phyloP scores from a whole-genome alignment of 2,797 vertebrate genomes.

The Gambelia wislizenii region DNA sequence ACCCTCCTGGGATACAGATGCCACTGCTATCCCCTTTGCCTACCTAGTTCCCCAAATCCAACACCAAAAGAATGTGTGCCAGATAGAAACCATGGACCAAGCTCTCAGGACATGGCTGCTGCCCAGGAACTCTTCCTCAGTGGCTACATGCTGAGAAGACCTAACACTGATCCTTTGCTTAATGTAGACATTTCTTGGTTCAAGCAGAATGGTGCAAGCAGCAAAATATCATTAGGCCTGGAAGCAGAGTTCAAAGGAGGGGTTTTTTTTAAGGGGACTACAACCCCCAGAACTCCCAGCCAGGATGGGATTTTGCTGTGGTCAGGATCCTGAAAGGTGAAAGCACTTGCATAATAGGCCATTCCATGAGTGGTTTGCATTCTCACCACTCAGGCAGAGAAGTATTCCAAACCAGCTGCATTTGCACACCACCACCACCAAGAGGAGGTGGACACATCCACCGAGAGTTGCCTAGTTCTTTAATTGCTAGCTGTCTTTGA shows the following conservation, averaged over 20 bases:
- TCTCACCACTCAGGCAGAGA: too few species aligned
- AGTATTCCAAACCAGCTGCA: too few species aligned
- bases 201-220: not conserved
- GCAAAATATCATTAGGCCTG: not conserved
- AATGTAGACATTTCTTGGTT: not conserved
- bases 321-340: too few species aligned
- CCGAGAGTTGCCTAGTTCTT: too few species aligned
- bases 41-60: not conserved
- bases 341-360: too few species aligned
- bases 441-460: too few species aligned
- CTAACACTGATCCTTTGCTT: not conserved
- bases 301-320: not conserved
- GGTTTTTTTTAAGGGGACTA: not conserved
- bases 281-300: not conserved
- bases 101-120: not conserved
- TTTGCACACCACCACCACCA: too few species aligned
- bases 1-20: not conserved
- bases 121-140: not conserved
- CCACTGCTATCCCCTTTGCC: not conserved
- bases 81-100: not conserved
- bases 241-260: not conserved
- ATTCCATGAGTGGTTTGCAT: too few species aligned
- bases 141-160: not conserved
- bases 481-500: too few species aligned
- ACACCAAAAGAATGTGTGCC: not conserved